Base-by-base conservation (phyloP, 37 sponge, comb jelly and placozoan genomes). In the Bolinopsis microptera region DNA sequence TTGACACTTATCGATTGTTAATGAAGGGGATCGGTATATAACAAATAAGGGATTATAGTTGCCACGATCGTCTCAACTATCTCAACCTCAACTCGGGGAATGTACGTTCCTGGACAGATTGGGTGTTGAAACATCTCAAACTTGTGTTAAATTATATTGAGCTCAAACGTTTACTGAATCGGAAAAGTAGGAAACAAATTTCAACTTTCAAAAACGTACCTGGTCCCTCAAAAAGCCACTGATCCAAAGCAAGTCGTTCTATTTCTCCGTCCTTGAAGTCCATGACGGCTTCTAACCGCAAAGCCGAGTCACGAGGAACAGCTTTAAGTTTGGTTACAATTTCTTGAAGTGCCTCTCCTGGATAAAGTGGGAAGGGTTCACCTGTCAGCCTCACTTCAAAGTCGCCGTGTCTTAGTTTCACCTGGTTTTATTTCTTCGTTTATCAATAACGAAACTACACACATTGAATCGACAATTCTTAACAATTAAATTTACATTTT, bases 161-260 rank as follows among this genome's bases (percentile, higher is more conserved):
- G n/a, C n/a, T n/a, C n/a, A n/a, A n/a, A n/a, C n/a, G n/a, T n/a
- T n/a, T n/a, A n/a, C n/a, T n/a, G n/a, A n/a, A n/a, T n/a, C n/a
- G n/a, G n/a, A n/a, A n/a, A n/a, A n/a, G n/a, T n/a, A n/a, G n/a
- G n/a, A n/a, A n/a, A n/a, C n/a, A n/a, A n/a, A n/a, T n/a, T n/a
- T n/a, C n/a, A n/a, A n/a, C n/a, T n/a, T n/a, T n/a, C n/a, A 0
- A 82, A 38, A 28, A 88, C 95, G 83, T 26, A 96, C 98, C 98
- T 69, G 97, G 97, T 82, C 97, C 99, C 92, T 98, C 99, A 94
- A 97, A 98, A 75, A 98, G 94, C 99, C 99, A 98, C 93, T 98
- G 97, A 40, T 98, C 99, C 26, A 97, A 97, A 38, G 99, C 97
- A 34, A 97, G 94, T 69, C 96, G 96, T 93, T 69, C 95, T 5